Base-by-base conservation (phyloP, 2,888 invertebrate species). In the Archaeoteleia sp. region DNA sequence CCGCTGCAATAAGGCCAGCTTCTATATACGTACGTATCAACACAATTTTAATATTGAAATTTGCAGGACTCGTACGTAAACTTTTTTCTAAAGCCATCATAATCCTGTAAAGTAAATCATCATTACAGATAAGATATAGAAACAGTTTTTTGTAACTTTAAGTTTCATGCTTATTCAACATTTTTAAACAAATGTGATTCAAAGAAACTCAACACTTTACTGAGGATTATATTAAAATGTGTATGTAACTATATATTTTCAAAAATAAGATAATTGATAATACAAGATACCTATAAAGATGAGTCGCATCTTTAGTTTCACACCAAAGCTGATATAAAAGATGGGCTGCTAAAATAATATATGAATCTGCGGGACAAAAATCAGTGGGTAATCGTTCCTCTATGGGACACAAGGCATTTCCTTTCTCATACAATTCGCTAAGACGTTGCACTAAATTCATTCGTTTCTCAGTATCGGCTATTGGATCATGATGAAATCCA, bases 21-120 rank as follows among this genome's bases (percentile, higher is more conserved):
- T 85, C 85, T 37, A 84, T 93, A 83, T 96, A 97, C 12, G 95
- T 88, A 75, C 92, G 91, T 51, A 96, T 88, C 4, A 95, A 89
- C 34, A 97, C 86, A 73, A 97, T 87, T 85, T 97, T 97, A 8
- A 93, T 90, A 82, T 96, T 95, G 84, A 94, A 95, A 87, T 96
- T 97, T 71, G 94, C 91, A 0, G 95, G 93, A 76, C 95, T 96
- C 12, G 74, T 74, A n/a, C 73, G 54, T 32, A 85, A 74, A 53
- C 77, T 79, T 37, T 74, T 74, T 72, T 84, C 83, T 55, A 85
- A 71, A 51, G 84, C 58, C 12, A 74, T 71, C 77, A 85, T 81
- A 29, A 81, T 81, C 69, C 84, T 84, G 61, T 15, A 78, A 75
- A 57, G n/a, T 14, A 12, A 61, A 32, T 39, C 4, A 29, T 5